Evolutionary conservation across 2,797 vertebrate genomes (phyloP), one percentile per base, ranked within the genome.

Genomic region (Myripristis murdjan): DNA sequence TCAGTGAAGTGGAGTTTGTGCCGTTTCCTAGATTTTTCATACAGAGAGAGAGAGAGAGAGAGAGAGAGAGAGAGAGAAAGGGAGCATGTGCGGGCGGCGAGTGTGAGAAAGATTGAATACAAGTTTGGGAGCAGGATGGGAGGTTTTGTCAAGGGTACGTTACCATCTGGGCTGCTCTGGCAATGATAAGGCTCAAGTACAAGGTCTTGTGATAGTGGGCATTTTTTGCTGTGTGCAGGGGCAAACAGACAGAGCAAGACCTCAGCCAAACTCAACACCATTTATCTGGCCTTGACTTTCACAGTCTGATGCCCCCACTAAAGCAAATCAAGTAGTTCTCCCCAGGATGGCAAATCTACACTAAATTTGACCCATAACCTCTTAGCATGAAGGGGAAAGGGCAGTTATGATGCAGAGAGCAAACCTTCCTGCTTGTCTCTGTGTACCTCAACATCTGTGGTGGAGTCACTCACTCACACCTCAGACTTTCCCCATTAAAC

Each of bases 131-230:
- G 83, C 77, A 80, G 82, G 83, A 82, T 89, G 81, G 80, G 81
- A 87, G 84, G 81, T 81, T 88, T 86, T 92, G 91, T 95, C 95
- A 95, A 95, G 93, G 93, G 87, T 92, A 91, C 68, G 75, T 85
- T 90, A 90, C 92, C 91, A 93, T 93, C 90, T 95, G 92, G 89
- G 87, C 87, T 75, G 84, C 88, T 92, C 71, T 77, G 79, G 77
- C 55, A 58, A 85, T 87, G 94, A 95, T 95, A 94, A 95, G 92
- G 81, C 89, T 91, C 82, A 89, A 92, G 93, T 93, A 92, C 95
- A 95, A 95, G 94, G 93, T 92, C 94, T 84, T 89, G 70, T 82
- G 87, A 91, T 89, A 87, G 87, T 79, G 73, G 84, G 39, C 70
- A 73, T 86, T 86, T 76, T 77, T 66, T 26, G 44, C 62, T 64